Base-by-base conservation (phyloP, 2,797 vertebrate genomes). In the Micropoecilia bifurca region DNA sequence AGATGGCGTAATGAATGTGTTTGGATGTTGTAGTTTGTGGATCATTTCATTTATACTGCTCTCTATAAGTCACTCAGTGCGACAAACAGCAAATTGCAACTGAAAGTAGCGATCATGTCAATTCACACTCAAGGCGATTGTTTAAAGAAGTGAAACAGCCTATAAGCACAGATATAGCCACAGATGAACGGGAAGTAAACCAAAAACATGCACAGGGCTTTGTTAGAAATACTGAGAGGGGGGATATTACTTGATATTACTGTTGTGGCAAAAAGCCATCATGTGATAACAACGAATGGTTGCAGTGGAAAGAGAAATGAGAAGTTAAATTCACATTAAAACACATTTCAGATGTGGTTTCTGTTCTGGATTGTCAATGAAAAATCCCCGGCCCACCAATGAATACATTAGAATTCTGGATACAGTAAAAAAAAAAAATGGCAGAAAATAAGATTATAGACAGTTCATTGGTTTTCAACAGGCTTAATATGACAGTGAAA, bases 371-470 rank as follows among this genome's bases (percentile, higher is more conserved):
- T 63, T 73, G 66, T 71, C 16, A 55, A 80, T 86, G 45, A 74
- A 46, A 75, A 69, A 6, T 7, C 39, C 39, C 76, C 39, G 50
- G 47, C 33, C 25, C n/a, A 50, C 75, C 71, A 77, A 89, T 84
- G 9, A 79, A 86, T 77, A 78, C 69, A 71, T 73, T 55, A 30
- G 43, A 25, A 28, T 73, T 79, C 50, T n/a, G 71, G 41, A 74
- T 61, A 74, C 9, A 68, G 43, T 0, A 53, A 47, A 48, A 69
- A 77, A 41, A 39, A 41, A 41, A 41, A 41, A 41, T 41, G 75
- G 25, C 25, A 82, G 76, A 71, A 80, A 88, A 88, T 80, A 8
- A 78, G 80, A 80, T 91, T 79, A 85, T 41, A 72, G 69, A 59
- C 74, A 75, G 77, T 39, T 77, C 59, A 82, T 78, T 88, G n/a